Base-by-base conservation (phyloP, 37 sponge, comb jelly and placozoan genomes). In the Crambe crambe region DNA sequence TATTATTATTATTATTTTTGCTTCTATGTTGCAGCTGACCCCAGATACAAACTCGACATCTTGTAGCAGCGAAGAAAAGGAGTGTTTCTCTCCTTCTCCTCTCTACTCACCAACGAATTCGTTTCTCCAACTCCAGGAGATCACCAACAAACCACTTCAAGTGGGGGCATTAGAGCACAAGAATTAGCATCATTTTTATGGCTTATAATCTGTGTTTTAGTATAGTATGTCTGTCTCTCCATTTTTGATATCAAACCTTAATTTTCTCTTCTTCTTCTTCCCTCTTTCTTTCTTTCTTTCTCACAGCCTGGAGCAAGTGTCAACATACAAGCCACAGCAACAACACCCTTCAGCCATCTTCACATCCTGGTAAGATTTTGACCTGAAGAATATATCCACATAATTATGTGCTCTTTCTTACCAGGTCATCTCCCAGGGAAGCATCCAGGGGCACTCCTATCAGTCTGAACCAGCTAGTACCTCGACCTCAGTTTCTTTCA, bases 81-180 rank as follows among this genome's bases (percentile, higher is more conserved):
- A 75, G 54, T 87, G 87, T 31, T 58, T 68, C 43, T 80, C 87
- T 57, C 87, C 87, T 18, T 73, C 75, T 40, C 76, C 87, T 3
- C 36, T 78, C 32, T 75, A 75, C 76, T 87, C 87, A 21, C 87
- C 87, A 34, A 80, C 80, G 36, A 47, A 47, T 2, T 72, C 78
- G 37, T 85, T 73, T 65, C 59, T 75, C 3, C 76, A 75, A 37
- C 70, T 76, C 40, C 65, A 67, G 21, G 74, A 81, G 41, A 65
- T 78, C 30, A 71, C 62, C 23, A 31, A 3, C 0, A 23, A n/a
- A 5, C 36, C 21, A 25, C 58, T 35, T 8, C 42, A 21, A 22
- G 68, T 56, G 12, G 1, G 44, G 70, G 12, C 58, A 74, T 27
- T 58, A 35, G 1, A 58, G 26, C 3, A 72, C 3, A 72, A 41